Percentiles rank a stretch among this genome's conserved stretches.
Evolutionary conservation across 1,140 invertebrate species (phyloP).

Genomic region (Caenorhabditis latens): DNA sequence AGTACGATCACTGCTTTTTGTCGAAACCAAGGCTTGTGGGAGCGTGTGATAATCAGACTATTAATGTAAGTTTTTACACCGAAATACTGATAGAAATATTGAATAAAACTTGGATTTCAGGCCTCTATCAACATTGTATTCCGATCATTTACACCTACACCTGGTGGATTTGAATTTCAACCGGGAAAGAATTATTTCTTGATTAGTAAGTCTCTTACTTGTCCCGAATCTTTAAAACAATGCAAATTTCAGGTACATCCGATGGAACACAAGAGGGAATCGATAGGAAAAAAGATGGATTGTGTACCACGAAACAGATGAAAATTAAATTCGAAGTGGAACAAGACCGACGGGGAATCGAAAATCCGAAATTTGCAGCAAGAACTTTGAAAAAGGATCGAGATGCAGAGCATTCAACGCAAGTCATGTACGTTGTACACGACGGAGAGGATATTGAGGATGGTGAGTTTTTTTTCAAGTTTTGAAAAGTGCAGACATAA

Average conservation of each 20-base stretch:
- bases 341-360: constrained; percentile 7
- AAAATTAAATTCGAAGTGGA: constrained; percentile 64
- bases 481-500: no score
- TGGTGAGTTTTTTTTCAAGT: not conserved
- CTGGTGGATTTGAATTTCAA: constrained; percentile 63
- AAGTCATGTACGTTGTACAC: constrained; percentile 41
- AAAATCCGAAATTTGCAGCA: constrained; percentile 61
- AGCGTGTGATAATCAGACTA: constrained; percentile 54
- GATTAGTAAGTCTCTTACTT: constrained; percentile 64
- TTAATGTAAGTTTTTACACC: not conserved
- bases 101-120: not conserved
- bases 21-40: constrained; percentile 51
- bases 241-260: constrained; percentile 59
- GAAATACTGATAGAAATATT: not conserved
- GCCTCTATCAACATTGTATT: constrained; percentile 59
- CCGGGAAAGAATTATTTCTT: constrained; percentile 58
- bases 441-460: constrained; percentile 31
- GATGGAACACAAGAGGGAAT: constrained; percentile 61
- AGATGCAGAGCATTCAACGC: constrained; percentile 36
- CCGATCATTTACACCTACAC: constrained; percentile 59
- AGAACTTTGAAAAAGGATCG: constrained; percentile 55
- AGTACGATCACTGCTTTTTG: constrained; percentile 57
- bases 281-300: constrained; percentile 59
- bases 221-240: no score
- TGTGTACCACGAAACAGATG: constrained; percentile 60